phyloP scores from a whole-genome alignment of 1,140 invertebrate species.

The Helicorthomorpha holstii region DNA sequence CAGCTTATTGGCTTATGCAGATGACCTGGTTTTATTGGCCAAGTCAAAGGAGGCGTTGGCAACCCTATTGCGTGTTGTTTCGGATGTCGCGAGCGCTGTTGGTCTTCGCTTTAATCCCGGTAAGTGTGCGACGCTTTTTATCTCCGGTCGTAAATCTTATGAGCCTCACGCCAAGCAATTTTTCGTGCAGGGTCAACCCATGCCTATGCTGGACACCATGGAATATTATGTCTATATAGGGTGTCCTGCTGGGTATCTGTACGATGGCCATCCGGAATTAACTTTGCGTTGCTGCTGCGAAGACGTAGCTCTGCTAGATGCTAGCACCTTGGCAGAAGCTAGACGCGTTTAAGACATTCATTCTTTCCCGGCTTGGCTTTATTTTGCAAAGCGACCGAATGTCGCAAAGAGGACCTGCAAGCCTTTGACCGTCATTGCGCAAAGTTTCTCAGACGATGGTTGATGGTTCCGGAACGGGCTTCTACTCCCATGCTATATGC shows the following conservation, averaged over 20 bases:
- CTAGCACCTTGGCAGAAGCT: slow-evolving; percentile 6
- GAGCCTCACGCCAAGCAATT: neutral
- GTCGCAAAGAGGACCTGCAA: neutral
- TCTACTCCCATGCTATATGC: too few relatives aligned
- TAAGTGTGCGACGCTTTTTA: slow-evolving; percentile 7
- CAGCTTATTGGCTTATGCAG: slow-evolving; percentile 6
- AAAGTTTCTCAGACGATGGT: too few relatives aligned
- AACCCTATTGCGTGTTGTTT: slow-evolving; percentile 2
- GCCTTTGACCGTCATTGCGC: too few relatives aligned
- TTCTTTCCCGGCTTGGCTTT: neutral
- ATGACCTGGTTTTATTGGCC: slow-evolving; percentile 9
- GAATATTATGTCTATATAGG: neutral
- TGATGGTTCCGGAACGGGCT: too few relatives aligned
- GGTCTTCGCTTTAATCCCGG: slow-evolving; percentile 12
- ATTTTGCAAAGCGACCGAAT: neutral
- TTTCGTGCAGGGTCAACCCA: neutral
- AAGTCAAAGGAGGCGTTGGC: slow-evolving; percentile 1
- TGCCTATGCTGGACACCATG: too few relatives aligned
- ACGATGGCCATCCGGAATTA: too few relatives aligned
- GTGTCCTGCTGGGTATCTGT: neutral
- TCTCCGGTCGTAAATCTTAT: neutral
- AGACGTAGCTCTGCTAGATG: neutral
- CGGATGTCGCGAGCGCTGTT: too few relatives aligned
- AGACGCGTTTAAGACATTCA: slow-evolving; percentile 7
- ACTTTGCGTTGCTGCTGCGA: neutral